Conservation (phyloP, 2,113 vertebrate species). For the Cariama cristata region DNA sequence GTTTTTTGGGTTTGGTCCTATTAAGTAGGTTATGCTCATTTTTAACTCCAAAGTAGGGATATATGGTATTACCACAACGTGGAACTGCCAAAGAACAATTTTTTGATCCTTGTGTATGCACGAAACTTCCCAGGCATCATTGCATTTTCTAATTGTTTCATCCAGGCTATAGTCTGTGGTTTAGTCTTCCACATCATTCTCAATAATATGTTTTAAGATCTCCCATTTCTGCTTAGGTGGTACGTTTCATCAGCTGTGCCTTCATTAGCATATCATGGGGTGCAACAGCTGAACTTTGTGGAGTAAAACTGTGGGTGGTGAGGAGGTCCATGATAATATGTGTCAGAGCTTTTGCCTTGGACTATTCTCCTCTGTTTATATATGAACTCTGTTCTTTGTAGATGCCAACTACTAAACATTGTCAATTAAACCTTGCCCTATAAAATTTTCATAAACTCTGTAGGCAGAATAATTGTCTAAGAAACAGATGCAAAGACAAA, state of each 20-base stretch:
- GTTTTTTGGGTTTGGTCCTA: neutral
- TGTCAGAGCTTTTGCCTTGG: neutral
- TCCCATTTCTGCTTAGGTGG: neutral
- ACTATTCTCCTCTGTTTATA: neutral
- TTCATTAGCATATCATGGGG: neutral
- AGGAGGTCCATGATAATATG: neutral
- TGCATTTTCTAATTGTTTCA: neutral
- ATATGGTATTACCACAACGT: neutral
- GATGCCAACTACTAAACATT: neutral
- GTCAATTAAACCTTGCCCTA: neutral
- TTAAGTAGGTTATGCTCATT: neutral
- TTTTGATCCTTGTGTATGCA: neutral
- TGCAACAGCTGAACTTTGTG: neutral
- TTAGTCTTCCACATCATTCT: neutral
- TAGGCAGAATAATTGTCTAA: neutral
- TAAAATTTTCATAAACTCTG: neutral
- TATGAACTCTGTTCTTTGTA: neutral
- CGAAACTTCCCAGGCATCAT: neutral
- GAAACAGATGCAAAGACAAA: neutral
- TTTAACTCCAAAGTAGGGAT: neutral
- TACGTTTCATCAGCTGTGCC: neutral
- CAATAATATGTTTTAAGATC: neutral
- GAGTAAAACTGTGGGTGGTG: neutral
- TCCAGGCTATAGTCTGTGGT: rapidly evolving
- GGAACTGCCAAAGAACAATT: neutral